Evolutionary conservation across 2,113 vertebrate species (phyloP).

Genomic region (Halichoeres trimaculatus): DNA sequence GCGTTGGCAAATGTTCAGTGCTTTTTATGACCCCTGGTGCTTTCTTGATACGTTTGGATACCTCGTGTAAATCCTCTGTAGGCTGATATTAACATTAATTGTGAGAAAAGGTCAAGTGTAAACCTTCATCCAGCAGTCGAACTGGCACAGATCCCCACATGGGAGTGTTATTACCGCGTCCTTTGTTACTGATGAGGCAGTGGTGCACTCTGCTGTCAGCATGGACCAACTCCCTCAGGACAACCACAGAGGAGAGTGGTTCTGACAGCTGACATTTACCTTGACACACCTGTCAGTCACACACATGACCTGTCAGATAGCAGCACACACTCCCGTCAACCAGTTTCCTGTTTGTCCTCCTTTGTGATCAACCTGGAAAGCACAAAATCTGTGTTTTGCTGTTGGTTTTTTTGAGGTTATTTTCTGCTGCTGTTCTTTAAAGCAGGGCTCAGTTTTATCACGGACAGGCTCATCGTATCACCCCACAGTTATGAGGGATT

Average conservation of each 20-base stretch:
- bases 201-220: constrained; percentile 31
- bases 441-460: constrained; percentile 31
- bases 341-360: constrained; percentile 22
- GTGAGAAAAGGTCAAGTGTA: constrained; percentile 48
- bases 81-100: constrained; percentile 40
- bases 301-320: constrained; percentile 12
- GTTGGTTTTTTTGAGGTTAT: not conserved
- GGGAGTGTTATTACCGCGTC: constrained; percentile 43
- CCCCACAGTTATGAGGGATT: constrained; percentile 34
- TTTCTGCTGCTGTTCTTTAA: constrained; percentile 26
- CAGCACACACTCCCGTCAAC: not conserved
- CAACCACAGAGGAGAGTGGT: constrained; percentile 28
- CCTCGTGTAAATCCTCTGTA: constrained; percentile 8
- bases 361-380: constrained; percentile 9
- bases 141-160: constrained; percentile 3
- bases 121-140: constrained; percentile 4
- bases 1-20: constrained; percentile 3
- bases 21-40: not conserved
- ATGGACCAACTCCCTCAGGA: constrained; percentile 41
- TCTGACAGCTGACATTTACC: constrained; percentile 70
- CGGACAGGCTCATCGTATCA: constrained; percentile 18
- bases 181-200: constrained; percentile 45
- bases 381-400: not conserved
- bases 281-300: constrained; percentile 64
- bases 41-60: constrained; percentile 11